Evolutionary conservation across 2,797 vertebrate species (phyloP), one percentile per base, ranked within the genome.

Genomic region (Caiman crocodilus): DNA sequence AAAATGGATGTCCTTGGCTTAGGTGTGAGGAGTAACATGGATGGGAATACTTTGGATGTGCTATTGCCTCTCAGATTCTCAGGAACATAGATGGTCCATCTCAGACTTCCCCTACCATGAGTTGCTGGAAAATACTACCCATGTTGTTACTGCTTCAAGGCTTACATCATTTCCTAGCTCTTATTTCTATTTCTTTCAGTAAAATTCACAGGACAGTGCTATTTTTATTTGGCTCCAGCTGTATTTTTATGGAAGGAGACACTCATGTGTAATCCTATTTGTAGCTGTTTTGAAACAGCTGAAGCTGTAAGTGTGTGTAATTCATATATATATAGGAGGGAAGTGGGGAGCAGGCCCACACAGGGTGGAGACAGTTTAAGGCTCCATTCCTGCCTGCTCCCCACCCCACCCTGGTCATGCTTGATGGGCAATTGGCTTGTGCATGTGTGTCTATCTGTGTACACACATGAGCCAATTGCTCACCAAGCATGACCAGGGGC

Each of bases 71-170:
- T 61, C 23, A 92, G 82, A 50, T 61, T 65, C 56, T 65, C 55
- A 14, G n/a, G 50, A 64, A 17, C 88, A 60, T 59, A 85, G 35
- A 21, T 92, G 78, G 61, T 90, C 28, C 7, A 89, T 73, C n/a
- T 95, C 84, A 69, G 50, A 59, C 35, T 84, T 69, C 61, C 79
- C 2, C 58, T 85, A 73, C 30, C 73, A 80, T 88, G 61, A 74
- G 84, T 59, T 63, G 26, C 61, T 79, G 58, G 23, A 7, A 91
- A 85, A 63, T 28, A 56, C 76, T 78, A 89, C 58, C n/a, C 73
- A 50, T n/a, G 73, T 9, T 82, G 76, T 25, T 83, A 23, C 58
- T 90, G 76, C 25, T 13, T 83, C 15, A 5, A 59, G 42, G 12
- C 69, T 93, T 92, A 61, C 71, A 74, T 42, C 4, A 35, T 16